A percentile compares a stretch with the other conserved stretches of the same genome.
These are phyloP conservation scores for Ceramica pisi DNA, from an alignment of 2,888 invertebrate species.

Conservation along the genomic window DNA sequence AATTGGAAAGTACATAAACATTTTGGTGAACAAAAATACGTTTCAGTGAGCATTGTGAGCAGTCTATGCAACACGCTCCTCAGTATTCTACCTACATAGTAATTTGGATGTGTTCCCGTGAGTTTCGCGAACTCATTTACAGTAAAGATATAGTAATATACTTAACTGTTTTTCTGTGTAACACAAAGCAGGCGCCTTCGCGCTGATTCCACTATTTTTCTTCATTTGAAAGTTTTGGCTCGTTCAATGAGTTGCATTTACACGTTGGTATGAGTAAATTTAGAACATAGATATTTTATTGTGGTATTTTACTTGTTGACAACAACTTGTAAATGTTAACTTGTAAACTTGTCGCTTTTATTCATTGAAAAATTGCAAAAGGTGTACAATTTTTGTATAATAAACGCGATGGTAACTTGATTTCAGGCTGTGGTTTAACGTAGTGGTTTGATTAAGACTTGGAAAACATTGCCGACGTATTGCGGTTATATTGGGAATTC, in stretches of 20 bases:
- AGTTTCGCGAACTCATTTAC: constrained; percentile 51
- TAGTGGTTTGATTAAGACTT: constrained; percentile 22
- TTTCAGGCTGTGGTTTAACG: constrained; percentile 17
- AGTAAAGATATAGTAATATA: constrained; percentile 40
- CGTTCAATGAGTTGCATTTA: constrained; percentile 35
- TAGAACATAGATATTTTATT: constrained; percentile 5
- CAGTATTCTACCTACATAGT: constrained; percentile 23
- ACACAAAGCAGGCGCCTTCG: constrained; percentile 51
- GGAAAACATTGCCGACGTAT: constrained; percentile 43
- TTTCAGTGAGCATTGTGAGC: constrained; percentile 19
- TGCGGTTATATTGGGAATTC: constrained; percentile 20
- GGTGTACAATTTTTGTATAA: background rate
- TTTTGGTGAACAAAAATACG: constrained; percentile 28
- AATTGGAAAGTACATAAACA: constrained; percentile 47
- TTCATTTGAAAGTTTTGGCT: constrained; percentile 22
- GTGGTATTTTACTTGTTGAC: background rate
- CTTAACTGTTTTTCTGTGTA: constrained; percentile 42
- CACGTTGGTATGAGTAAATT: constrained; percentile 2
- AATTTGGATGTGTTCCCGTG: constrained; percentile 39
- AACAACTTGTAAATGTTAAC: background rate
- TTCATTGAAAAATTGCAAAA: background rate
- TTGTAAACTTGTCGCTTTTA: no score
- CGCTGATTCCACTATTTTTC: constrained; percentile 29
- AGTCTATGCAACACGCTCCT: constrained; percentile 8
- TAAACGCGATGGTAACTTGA: constrained; percentile 15